These are phyloP conservation scores for Sardinella longiceps DNA, from an alignment of 2,797 vertebrate species.

Conservation along the genomic window DNA sequence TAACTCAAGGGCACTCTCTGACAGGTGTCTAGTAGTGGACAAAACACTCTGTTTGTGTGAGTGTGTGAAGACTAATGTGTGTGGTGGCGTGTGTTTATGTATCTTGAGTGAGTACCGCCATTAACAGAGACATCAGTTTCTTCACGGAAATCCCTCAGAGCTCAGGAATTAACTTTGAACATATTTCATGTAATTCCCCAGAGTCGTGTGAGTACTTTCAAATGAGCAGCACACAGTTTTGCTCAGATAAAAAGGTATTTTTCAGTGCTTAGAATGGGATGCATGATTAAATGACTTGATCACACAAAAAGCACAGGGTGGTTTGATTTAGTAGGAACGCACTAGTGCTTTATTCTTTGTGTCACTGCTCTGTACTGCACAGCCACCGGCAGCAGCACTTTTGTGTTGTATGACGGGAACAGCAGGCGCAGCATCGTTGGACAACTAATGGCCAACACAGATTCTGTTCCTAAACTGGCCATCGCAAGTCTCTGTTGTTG, in stretches of 20 bases:
- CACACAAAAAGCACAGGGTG: background rate
- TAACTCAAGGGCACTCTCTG: conserved; percentile 45
- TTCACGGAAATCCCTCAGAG: background rate
- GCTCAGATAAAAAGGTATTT: background rate
- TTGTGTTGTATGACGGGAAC: background rate
- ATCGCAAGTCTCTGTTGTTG: too few species aligned
- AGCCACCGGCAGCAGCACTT: background rate
- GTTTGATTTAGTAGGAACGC: background rate
- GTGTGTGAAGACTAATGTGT: background rate
- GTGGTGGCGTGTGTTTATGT: background rate
- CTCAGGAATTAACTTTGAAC: background rate
- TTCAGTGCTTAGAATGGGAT: background rate
- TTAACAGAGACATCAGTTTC: background rate
- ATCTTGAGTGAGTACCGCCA: background rate
- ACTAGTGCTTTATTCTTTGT: background rate
- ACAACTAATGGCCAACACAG: too few species aligned
- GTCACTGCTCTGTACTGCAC: background rate
- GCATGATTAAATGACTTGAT: background rate
- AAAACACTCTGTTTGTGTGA: background rate
- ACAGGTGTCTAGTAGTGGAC: background rate
- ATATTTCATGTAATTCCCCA: background rate
- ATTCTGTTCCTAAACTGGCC: too few species aligned
- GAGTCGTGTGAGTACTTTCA: background rate
- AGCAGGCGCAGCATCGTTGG: too few species aligned
- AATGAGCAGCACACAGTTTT: background rate